These are phyloP conservation scores for Manis crassicaudata DNA, from an alignment of 2,797 vertebrate species.

Conservation along the genomic window DNA sequence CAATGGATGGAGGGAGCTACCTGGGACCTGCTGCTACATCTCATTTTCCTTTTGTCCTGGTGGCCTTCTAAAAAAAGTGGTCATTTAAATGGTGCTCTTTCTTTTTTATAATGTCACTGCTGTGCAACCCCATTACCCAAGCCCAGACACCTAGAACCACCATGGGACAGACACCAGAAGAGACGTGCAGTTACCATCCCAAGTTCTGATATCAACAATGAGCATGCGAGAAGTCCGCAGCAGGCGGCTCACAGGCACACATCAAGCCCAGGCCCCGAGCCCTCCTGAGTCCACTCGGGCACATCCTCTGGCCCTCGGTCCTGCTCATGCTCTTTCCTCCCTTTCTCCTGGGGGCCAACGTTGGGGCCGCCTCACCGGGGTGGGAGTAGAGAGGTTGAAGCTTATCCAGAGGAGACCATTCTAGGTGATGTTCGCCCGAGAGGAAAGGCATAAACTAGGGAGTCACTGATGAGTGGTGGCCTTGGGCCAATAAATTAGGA, in stretches of 20 bases:
- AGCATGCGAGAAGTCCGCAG: neutral
- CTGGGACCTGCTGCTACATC: neutral
- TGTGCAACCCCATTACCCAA: neutral
- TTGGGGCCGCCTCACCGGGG: neutral
- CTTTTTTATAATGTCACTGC: neutral
- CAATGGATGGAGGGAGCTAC: neutral
- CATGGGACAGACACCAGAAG: neutral
- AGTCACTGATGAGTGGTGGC: neutral
- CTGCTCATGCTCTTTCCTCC: neutral
- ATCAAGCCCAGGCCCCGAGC: neutral
- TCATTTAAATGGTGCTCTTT: no score
- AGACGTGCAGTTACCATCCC: neutral
- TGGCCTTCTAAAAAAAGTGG: neutral
- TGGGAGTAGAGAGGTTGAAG: neutral
- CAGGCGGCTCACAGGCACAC: neutral
- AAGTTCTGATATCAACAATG: neutral
- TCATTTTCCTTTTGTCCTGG: neutral
- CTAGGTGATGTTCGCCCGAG: neutral
- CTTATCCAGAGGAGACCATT: neutral
- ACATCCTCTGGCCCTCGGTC: neutral
- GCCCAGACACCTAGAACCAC: neutral
- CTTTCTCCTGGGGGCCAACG: neutral
- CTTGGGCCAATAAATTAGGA: conserved; percentile 4
- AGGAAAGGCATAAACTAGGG: neutral
- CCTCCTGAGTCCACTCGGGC: neutral